Base-by-base conservation (phyloP, 2,797 vertebrate species). In the Acridotheres tristis region DNA sequence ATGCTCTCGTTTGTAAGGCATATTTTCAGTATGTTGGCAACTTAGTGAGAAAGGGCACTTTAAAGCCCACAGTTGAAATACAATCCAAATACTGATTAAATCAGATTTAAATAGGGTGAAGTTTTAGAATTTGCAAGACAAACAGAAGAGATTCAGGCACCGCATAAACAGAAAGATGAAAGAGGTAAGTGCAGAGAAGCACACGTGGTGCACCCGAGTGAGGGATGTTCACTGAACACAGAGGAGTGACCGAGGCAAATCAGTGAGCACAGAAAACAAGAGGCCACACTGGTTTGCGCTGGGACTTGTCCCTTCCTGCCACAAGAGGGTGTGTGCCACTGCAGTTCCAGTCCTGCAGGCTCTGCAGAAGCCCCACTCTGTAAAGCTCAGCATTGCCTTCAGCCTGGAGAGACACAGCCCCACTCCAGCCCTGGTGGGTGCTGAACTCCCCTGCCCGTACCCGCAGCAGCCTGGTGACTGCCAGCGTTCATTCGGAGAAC, bases 241-340 rank as follows among this genome's bases (percentile, higher is more conserved):
- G 23, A 71, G 62, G 66, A 71, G 9, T 5, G 42, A 54, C 42
- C 17, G 18, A 25, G 43, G 27, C 55, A 84, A 91, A 82, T 6
- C 42, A 67, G 54, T 0, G 50, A 94, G 69, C 15, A 27, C 0
- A 65, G 63, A 20, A 26, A 74, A 25, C 22, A 48, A 29, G 19
- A 82, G 30, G 61, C 61, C 72, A 57, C 32, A 3, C 9, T 21
- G 14, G 36, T 90, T 92, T 79, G 72, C 50, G 80, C 65, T 77
- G 78, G 62, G 58, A 82, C 36, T 89, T 92, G 47, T 55, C 57
- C 59, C 78, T 77, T 96, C 32, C 88, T 36, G 92, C 96, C 96
- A 96, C 96, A 95, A 95, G 97, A 96, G 96, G 96, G 97, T 83
- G 94, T 53, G 75, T 93, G 89, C 88, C 75, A 32, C 96, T 89